These are phyloP conservation scores for Microctonus aethiopoides DNA, from an alignment of 2,888 invertebrate genomes.

Conservation along the genomic window DNA sequence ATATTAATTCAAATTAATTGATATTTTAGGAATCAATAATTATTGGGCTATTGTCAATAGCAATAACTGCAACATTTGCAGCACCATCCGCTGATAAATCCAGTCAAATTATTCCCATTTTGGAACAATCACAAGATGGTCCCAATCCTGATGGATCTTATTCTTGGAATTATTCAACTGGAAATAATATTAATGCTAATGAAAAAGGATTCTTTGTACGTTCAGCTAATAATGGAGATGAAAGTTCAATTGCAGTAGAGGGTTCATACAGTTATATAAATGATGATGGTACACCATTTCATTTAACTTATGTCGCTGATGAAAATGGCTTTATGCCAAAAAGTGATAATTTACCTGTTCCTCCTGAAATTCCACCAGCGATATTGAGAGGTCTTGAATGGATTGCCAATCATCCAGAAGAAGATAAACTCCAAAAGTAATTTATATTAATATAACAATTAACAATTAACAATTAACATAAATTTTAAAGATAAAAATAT, in stretches of 20 bases:
- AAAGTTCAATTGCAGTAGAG: constrained; percentile 43
- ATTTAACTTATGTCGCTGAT: constrained; percentile 57
- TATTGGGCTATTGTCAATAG: constrained; percentile 36
- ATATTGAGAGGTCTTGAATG: constrained; percentile 59
- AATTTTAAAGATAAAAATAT: neutral
- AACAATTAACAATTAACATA: neutral
- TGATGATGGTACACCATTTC: constrained; percentile 56
- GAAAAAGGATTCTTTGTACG: constrained; percentile 37
- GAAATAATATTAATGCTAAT: constrained; percentile 66
- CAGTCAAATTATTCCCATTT: constrained; percentile 53
- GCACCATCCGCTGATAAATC: constrained; percentile 43
- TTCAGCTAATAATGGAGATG: constrained; percentile 25
- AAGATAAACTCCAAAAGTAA: constrained; percentile 42
- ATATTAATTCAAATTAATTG: neutral
- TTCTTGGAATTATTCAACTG: constrained; percentile 66
- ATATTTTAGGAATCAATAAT: neutral
- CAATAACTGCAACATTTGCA: constrained; percentile 48
- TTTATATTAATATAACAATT: too few species aligned
- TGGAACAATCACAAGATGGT: constrained; percentile 57
- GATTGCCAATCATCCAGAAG: constrained; percentile 48
- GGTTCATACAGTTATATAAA: constrained; percentile 58
- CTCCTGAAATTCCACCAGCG: constrained; percentile 57
- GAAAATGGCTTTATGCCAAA: constrained; percentile 59
- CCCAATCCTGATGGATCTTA: constrained; percentile 63
- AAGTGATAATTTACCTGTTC: constrained; percentile 57